phyloP scores from a whole-genome alignment of 2,113 vertebrate species.

The Deroptyus accipitrinus region DNA sequence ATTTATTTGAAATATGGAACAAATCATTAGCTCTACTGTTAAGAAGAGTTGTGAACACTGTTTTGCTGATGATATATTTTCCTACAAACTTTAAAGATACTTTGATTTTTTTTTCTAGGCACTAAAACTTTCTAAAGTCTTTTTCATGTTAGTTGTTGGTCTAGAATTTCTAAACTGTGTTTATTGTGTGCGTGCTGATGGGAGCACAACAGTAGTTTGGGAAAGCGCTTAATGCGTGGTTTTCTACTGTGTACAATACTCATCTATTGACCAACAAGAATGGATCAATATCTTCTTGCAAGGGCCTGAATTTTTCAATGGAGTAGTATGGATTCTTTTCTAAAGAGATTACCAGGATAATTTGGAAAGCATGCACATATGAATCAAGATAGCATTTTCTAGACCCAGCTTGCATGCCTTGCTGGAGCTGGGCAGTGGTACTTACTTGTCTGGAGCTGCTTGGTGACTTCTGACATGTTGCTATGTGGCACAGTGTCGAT shows the following conservation, averaged over 20 bases:
- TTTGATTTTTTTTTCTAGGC: not conserved
- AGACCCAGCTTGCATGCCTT: not conserved
- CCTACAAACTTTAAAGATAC: not conserved
- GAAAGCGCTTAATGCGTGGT: not conserved
- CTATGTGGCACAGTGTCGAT: rapidly evolving
- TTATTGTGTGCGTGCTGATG: not conserved
- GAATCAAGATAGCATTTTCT: not conserved
- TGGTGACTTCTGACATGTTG: not conserved
- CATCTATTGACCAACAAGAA: not conserved
- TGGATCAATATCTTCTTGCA: not conserved
- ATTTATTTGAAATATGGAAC: not conserved
- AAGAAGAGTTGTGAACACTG: not conserved
- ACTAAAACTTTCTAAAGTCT: not conserved
- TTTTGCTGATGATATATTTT: not conserved
- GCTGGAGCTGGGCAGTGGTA: not conserved
- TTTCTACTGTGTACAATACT: not conserved
- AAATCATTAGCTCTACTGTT: not conserved
- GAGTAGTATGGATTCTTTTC: not conserved
- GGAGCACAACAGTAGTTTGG: not conserved
- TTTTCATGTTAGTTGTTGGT: not conserved
- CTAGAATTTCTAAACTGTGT: not conserved
- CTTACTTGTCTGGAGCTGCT: not conserved
- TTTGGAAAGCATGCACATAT: not conserved
- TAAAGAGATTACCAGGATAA: not conserved
- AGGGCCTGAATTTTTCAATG: not conserved